Conservation (phyloP, 2,888 invertebrate genomes). For the Drosophila subquinaria region DNA sequence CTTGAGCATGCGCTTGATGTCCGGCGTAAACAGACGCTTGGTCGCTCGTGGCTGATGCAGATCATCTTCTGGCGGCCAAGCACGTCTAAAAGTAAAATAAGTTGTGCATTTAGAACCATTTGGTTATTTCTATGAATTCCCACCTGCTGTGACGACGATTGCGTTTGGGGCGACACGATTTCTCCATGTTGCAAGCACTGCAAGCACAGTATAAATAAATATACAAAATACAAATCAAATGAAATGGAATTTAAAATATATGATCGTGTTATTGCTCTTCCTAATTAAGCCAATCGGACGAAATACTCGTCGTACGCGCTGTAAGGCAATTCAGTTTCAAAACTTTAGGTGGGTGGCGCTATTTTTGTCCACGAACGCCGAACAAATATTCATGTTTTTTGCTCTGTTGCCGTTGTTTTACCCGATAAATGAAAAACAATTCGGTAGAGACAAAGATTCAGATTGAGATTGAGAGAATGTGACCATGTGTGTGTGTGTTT, state of each 20-base stretch:
- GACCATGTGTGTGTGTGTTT: neutral
- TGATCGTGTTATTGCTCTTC: slow-evolving; percentile 51
- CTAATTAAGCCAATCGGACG: slow-evolving; percentile 57
- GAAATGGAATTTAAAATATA: slow-evolving; percentile 17
- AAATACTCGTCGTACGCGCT: slow-evolving; percentile 40
- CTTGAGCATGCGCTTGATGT: slow-evolving; percentile 91
- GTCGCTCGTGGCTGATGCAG: slow-evolving; percentile 88
- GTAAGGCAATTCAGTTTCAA: slow-evolving; percentile 71
- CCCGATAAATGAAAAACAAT: slow-evolving; percentile 56
- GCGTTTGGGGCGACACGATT: slow-evolving; percentile 87
- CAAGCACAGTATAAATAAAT: slow-evolving; percentile 22
- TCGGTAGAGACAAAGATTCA: slow-evolving; percentile 8
- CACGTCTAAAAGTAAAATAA: slow-evolving; percentile 70
- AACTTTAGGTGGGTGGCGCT: slow-evolving; percentile 75
- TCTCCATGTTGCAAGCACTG: slow-evolving; percentile 60
- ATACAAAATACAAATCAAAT: slow-evolving; percentile 9
- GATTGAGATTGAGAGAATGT: slow-evolving; percentile 1
- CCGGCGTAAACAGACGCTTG: slow-evolving; percentile 91
- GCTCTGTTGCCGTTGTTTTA: slow-evolving; percentile 61
- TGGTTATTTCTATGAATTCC: neutral
- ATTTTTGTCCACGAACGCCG: slow-evolving; percentile 63
- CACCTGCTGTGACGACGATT: slow-evolving; percentile 91
- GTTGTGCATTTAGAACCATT: neutral
- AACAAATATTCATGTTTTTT: slow-evolving; percentile 74
- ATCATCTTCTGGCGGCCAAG: slow-evolving; percentile 84